Evolutionary conservation across 1,140 invertebrate genomes (phyloP), one percentile per base, ranked within the genome.

Genomic region (Dermatophagoides farinae): DNA sequence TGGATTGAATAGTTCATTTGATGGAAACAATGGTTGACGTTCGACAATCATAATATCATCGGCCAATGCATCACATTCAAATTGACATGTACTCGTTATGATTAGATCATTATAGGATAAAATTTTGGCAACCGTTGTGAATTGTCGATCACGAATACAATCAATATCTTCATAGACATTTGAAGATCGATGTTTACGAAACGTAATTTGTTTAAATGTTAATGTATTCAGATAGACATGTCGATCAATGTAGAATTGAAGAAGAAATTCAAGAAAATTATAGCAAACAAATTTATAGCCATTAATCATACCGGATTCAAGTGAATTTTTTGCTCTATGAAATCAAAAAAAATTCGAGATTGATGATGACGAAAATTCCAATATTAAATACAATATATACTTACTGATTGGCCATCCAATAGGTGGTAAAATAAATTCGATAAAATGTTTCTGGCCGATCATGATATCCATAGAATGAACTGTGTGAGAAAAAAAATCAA

Each of bases 251-350:
- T 55, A 55, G 31, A 55, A 55, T 23, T 77, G 75, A 61, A 77
- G 76, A 61, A 76, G 73, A 64, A 77, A 69, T 71, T 75, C 73
- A 57, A 76, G 63, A 54, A 62, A 72, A 77, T 11, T 74, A 74
- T 55, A 77, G 70, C 63, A 76, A 74, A 16, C 74, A 64, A 66
- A 76, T 73, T 66, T 71, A 72, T 18, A 64, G 23, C 20, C 20
- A 52, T 55, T 55, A 23, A 55, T 41, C 57, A 51, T 2, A 43
- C 47, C 14, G 10, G 14, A 14, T 52, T 57, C 14, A 63, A 44
- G 25, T 61, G 20, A 47, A 65, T 23, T 39, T 37, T 41, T 23
- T 22, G 53, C 25, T 58, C 54, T 25, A 60, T 31, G 41, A 61
- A 38, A 61, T 10, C 57, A 8, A 50, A 22, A 47, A 46, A 58